Base-by-base conservation (phyloP, 2,888 invertebrate genomes). In the Megalurothrips usitatus region DNA sequence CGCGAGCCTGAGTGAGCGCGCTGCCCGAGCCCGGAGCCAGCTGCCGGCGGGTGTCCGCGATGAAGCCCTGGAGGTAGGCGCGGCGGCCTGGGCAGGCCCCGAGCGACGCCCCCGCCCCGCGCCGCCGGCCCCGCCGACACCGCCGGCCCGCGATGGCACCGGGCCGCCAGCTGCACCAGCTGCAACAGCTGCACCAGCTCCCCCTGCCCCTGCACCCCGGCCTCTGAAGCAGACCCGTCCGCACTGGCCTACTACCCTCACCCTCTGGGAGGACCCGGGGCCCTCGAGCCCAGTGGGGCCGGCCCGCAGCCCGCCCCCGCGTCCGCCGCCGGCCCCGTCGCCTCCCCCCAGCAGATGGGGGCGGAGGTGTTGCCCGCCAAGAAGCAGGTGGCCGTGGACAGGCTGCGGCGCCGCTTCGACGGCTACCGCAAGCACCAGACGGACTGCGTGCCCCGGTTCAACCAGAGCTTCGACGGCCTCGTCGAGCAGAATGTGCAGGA, bases 401-500 rank as follows among this genome's bases (percentile, higher is more conserved):
- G 96, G 83, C 89, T 95, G 81, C 89, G 92, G 83, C 92, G 96
- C 83, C 92, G 97, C 85, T 93, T 98, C 87, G 96, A 96, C 86
- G 92, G 91, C 84, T 97, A 97, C 88, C 91, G 97, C 81, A 91
- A 94, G 80, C 92, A 95, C 83, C 96, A 97, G 87, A 93, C 91
- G 84, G 95, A 95, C 86, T 94, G 94, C 87, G 93, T 94, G 86
- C 95, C 96, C 83, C 91, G 96, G 83, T 96, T 94, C 89, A 95
- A 96, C 87, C 95, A 95, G 87, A 93, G 95, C 83, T 94, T 95
- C 88, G 94, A 91, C 86, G 94, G 94, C 75, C 91, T 94, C 83
- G 95, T 95, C 89, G 96, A 97, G 86, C 96, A 96, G 87, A 96
- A 97, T 87, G 92, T 94, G 85, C 92, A 96, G 88, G 96, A 97